Evolutionary conservation across 2,797 vertebrate species (phyloP).

Genomic region (Poeciliopsis infans): DNA sequence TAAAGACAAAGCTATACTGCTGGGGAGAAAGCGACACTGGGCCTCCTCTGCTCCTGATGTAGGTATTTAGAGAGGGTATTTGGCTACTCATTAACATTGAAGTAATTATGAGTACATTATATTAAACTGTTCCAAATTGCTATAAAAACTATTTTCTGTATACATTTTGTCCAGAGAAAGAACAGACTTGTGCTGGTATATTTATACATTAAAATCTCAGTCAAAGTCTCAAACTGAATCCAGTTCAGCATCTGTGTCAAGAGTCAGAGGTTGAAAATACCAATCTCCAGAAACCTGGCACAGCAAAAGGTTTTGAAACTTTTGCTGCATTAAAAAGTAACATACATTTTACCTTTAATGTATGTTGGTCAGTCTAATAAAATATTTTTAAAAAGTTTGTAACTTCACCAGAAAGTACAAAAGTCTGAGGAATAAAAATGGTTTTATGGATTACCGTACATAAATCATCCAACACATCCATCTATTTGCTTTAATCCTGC

Average conservation of each 20-base stretch:
- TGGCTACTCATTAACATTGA: constrained; percentile 12
- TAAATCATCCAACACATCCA: background rate
- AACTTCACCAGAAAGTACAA: background rate
- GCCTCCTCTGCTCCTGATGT: background rate
- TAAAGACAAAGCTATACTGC: too few species aligned
- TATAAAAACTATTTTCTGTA: background rate
- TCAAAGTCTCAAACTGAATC: background rate
- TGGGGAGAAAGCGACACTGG: too few species aligned
- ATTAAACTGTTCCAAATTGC: background rate
- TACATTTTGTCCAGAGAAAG: background rate
- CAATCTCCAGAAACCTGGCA: background rate
- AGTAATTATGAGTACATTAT: constrained; percentile 5
- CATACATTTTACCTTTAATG: background rate
- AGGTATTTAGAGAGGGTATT: constrained; percentile 17
- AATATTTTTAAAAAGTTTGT: background rate
- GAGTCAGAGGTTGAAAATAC: background rate
- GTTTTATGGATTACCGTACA: background rate
- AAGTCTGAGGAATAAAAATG: background rate
- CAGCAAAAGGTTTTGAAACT: background rate
- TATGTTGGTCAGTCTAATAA: background rate
- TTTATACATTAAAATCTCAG: background rate
- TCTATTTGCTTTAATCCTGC: constrained; percentile 15
- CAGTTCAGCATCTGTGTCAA: background rate
- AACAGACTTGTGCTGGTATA: background rate
- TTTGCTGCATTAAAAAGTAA: too few species aligned